A percentile compares a stretch with the other conserved stretches of the same genome.
These are phyloP conservation scores for Tetragnatha versicolor DNA, from an alignment of 1,140 invertebrate species.

Conservation along the genomic window DNA sequence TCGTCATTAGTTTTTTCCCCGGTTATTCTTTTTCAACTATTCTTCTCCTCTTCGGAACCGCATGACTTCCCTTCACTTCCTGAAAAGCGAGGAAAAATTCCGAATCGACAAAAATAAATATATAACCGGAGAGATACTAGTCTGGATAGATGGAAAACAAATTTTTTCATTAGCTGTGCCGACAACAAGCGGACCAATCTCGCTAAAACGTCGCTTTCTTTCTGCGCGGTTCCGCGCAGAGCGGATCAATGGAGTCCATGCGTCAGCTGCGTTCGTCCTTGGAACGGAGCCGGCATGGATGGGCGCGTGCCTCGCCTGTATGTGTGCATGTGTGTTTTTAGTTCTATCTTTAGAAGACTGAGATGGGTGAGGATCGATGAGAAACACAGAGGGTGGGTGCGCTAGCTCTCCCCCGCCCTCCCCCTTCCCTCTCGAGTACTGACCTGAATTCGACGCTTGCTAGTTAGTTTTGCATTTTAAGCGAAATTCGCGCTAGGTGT, in stretches of 20 bases:
- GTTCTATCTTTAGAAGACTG: conserved; percentile 48
- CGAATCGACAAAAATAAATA: too few species aligned
- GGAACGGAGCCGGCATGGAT: conserved; percentile 23
- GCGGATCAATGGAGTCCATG: conserved; percentile 22
- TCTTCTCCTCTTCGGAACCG: too few species aligned
- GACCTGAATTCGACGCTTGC: conserved; percentile 14
- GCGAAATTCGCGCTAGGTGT: neutral
- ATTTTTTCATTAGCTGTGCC: neutral
- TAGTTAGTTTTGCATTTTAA: neutral
- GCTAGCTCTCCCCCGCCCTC: neutral
- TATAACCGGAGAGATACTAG: too few species aligned
- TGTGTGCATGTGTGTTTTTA: conserved; percentile 29
- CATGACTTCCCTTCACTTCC: too few species aligned
- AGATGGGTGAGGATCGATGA: conserved; percentile 38
- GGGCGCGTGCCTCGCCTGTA: neutral
- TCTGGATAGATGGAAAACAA: neutral
- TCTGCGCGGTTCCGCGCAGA: neutral
- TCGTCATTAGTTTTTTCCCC: too few species aligned
- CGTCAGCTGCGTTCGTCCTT: conserved; percentile 52
- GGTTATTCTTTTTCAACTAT: too few species aligned
- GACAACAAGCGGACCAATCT: neutral
- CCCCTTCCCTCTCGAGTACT: too few species aligned
- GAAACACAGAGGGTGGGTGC: conserved; percentile 9
- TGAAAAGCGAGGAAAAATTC: too few species aligned
- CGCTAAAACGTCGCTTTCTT: neutral